Evolutionary conservation across 2,113 vertebrate species (phyloP).

Genomic region (Hassar affinis): DNA sequence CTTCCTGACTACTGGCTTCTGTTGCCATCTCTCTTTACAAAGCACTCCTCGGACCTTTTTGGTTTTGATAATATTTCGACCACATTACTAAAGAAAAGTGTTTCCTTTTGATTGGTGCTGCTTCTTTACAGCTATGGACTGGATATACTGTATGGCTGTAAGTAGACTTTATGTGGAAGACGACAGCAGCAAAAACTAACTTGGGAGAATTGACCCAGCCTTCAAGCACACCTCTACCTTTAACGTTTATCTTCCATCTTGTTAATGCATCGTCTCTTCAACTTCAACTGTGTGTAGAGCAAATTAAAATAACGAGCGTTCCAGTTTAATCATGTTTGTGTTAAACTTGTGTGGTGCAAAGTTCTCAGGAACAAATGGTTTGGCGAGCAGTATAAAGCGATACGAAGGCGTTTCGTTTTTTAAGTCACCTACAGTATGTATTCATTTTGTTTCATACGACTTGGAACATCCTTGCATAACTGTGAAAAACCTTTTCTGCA

Average conservation of each 20-base stretch:
- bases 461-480: neutral
- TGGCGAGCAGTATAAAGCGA: neutral
- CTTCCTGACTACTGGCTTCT: neutral
- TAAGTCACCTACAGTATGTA: neutral
- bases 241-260: neutral
- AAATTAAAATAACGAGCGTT: neutral
- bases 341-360: neutral
- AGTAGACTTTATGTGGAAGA: neutral
- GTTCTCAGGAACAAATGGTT: constrained; percentile 28
- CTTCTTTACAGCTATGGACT: neutral
- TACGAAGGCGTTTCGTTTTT: neutral
- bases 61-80: neutral
- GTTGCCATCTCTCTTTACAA: neutral
- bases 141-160: neutral
- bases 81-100: neutral
- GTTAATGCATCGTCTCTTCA: neutral
- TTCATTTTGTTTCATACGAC: neutral
- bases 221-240: constrained; percentile 33
- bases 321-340: neutral
- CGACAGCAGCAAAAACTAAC: neutral
- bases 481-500: neutral
- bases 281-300: neutral
- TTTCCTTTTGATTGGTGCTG: neutral
- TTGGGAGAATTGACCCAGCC: constrained; percentile 10
- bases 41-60: neutral